A percentile compares a stretch with the other conserved stretches of the same genome.
Evolutionary conservation across 2,113 vertebrate species (phyloP).

Genomic region (Ameiurus melas): DNA sequence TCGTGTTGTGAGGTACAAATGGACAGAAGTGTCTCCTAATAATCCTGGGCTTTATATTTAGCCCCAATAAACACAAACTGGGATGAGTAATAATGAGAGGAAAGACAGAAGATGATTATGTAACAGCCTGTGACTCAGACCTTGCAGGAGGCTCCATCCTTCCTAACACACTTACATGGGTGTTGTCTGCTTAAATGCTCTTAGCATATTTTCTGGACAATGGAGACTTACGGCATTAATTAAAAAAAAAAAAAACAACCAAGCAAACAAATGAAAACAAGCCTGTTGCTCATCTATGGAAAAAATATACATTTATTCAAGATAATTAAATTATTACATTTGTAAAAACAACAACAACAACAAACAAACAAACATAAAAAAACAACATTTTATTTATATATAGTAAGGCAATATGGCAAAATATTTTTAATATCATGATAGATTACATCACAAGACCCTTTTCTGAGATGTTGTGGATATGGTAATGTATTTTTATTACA

Average conservation of each 20-base stretch:
- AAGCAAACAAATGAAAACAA: neutral
- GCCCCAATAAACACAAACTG: neutral
- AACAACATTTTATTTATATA: neutral
- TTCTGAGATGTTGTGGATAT: neutral
- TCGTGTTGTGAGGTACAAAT: neutral
- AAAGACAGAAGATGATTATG: constrained; percentile 4
- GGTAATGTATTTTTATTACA: neutral
- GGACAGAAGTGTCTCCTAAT: neutral
- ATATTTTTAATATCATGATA: neutral
- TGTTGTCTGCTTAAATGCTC: neutral
- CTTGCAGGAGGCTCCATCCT: constrained; percentile 5
- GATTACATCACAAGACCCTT: neutral
- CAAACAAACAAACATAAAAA: no score
- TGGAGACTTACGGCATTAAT: neutral
- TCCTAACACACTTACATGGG: neutral
- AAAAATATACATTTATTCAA: neutral
- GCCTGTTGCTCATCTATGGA: neutral
- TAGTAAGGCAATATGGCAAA: neutral
- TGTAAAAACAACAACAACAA: no score
- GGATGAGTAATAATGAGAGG: constrained; percentile 24
- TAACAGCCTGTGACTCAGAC: constrained; percentile 28
- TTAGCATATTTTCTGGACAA: constrained; percentile 1
- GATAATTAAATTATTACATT: neutral
- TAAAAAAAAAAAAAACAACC: neutral
- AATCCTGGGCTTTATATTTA: neutral